phyloP scores from a whole-genome alignment of 2,888 invertebrate species.

The Tiphia femorata region DNA sequence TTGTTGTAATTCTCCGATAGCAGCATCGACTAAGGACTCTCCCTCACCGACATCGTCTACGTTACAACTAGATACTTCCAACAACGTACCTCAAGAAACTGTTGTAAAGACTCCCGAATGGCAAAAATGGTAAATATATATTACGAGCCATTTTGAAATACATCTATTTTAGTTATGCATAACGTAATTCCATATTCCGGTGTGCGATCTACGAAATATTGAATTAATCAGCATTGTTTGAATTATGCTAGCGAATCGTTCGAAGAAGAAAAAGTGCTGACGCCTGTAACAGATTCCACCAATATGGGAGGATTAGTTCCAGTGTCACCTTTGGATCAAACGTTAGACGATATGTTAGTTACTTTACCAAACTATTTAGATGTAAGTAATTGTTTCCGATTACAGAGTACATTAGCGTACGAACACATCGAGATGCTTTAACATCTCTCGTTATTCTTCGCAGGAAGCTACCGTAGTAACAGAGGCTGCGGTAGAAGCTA shows the following conservation, averaged over 20 bases:
- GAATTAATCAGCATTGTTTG: not conserved
- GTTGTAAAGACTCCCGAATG: constrained; percentile 47
- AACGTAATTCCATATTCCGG: too few relatives aligned
- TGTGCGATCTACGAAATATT: too few relatives aligned
- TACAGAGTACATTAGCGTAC: too few relatives aligned
- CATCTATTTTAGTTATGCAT: not conserved
- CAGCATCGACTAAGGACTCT: constrained; percentile 61
- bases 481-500: constrained; percentile 62
- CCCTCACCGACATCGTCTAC: constrained; percentile 57
- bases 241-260: constrained; percentile 29
- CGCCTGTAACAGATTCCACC: constrained; percentile 60
- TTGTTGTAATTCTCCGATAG: constrained; percentile 75
- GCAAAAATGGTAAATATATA: constrained; percentile 45
- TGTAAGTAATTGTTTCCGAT: too few relatives aligned
- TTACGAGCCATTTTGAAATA: not conserved
- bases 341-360: constrained; percentile 62
- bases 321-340: constrained; percentile 63
- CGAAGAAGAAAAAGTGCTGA: constrained; percentile 60
- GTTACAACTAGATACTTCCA: constrained; percentile 25
- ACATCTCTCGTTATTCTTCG: not conserved
- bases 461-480: constrained; percentile 58
- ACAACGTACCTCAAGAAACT: constrained; percentile 15
- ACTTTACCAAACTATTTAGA: constrained; percentile 65
- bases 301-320: constrained; percentile 64
- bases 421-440: too few relatives aligned